These are phyloP conservation scores for Melitaea cinxia DNA, from an alignment of 1,140 invertebrate species.

Conservation along the genomic window DNA sequence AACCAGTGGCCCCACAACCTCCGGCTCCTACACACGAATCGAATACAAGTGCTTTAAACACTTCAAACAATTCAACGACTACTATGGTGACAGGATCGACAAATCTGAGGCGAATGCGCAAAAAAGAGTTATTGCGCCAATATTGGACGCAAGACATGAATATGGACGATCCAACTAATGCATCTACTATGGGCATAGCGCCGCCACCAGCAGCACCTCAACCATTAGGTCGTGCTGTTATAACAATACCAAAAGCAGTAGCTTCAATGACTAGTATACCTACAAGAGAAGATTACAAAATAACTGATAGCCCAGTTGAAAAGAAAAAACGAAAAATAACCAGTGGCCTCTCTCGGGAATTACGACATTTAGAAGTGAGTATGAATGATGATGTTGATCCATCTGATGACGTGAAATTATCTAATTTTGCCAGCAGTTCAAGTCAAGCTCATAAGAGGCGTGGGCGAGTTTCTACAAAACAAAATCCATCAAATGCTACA, in stretches of 20 bases:
- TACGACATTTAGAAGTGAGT: constrained; percentile 80
- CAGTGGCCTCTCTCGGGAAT: constrained; percentile 79
- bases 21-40: constrained; percentile 79
- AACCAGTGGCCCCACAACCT: constrained; percentile 81
- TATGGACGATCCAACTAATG: constrained; percentile 86
- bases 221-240: constrained; percentile 86
- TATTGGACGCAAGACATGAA: constrained; percentile 94
- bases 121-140: constrained; percentile 91
- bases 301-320: constrained; percentile 84
- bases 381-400: constrained; percentile 73
- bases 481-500: constrained; percentile 53
- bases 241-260: constrained; percentile 93
- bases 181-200: constrained; percentile 75
- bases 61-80: constrained; percentile 52
- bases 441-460: constrained; percentile 81
- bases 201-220: constrained; percentile 84
- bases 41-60: constrained; percentile 66
- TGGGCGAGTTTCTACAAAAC: constrained; percentile 75
- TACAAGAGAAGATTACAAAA: constrained; percentile 91
- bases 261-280: constrained; percentile 93
- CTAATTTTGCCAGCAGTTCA: constrained; percentile 50
- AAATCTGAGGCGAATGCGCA: constrained; percentile 91
- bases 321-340: constrained; percentile 86
- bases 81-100: constrained; percentile 83
- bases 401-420: constrained; percentile 67